These are phyloP conservation scores for Isoperla grammatica DNA, from an alignment of 2,888 invertebrate genomes.

Conservation along the genomic window DNA sequence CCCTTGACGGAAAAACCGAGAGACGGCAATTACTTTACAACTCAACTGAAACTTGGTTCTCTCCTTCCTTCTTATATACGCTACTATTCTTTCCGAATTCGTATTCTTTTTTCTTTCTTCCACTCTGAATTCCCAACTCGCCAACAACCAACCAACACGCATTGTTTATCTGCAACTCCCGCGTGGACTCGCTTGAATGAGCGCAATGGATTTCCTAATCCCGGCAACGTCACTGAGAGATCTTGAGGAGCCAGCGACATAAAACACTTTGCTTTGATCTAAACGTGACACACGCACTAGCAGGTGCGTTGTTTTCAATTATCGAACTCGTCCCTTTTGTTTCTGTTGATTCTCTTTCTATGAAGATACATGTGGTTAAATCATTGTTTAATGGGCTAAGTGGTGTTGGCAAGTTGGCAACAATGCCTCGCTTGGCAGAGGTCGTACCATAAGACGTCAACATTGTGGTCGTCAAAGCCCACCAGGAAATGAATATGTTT, in stretches of 20 bases:
- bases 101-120: neutral
- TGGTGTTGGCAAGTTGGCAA: slow-evolving; percentile 1
- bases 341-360: too few relatives aligned
- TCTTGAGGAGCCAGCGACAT: too few relatives aligned
- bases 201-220: too few relatives aligned
- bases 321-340: too few relatives aligned
- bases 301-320: too few relatives aligned
- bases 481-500: too few relatives aligned
- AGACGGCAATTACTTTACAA: slow-evolving; percentile 25
- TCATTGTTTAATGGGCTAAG: neutral
- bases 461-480: too few relatives aligned
- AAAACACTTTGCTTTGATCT: too few relatives aligned
- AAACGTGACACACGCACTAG: too few relatives aligned
- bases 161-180: slow-evolving; percentile 10
- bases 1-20: slow-evolving; percentile 10
- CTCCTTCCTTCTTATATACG: neutral
- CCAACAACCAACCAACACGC: slow-evolving; percentile 14
- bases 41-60: slow-evolving; percentile 21
- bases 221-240: too few relatives aligned
- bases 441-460: too few relatives aligned
- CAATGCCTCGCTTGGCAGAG: neutral
- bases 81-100: slow-evolving; percentile 4
- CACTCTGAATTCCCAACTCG: slow-evolving; percentile 18
- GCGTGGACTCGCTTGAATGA: too few relatives aligned
- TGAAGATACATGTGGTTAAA: neutral